These are phyloP conservation scores for Dermochelys coriacea DNA, from an alignment of 2,797 vertebrate species.

Conservation along the genomic window DNA sequence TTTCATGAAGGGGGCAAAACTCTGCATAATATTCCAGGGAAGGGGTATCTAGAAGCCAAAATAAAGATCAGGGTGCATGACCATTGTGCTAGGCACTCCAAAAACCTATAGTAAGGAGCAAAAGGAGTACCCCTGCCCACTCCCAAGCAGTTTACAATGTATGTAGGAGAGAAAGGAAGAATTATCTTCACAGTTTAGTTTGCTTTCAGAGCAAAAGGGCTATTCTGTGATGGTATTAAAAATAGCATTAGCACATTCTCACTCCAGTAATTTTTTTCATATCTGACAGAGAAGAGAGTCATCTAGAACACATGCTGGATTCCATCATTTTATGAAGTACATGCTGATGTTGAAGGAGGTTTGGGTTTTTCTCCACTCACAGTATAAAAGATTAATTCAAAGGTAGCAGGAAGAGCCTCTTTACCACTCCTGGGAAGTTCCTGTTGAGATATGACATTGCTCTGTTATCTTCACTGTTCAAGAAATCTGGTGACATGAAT, in stretches of 20 bases:
- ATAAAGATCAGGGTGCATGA: background rate
- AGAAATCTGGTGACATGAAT: background rate
- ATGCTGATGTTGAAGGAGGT: background rate
- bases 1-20: fast-evolving
- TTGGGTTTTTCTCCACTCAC: background rate
- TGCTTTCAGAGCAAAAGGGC: background rate
- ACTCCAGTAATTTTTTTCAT: background rate
- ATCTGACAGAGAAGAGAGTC: fast-evolving
- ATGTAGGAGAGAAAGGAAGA: background rate
- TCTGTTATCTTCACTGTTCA: background rate
- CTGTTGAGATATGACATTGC: background rate
- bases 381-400: background rate
- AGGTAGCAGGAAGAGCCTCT: background rate
- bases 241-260: background rate
- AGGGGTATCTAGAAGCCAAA: background rate
- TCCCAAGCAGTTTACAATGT: background rate
- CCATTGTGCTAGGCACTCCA: background rate
- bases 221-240: background rate
- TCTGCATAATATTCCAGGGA: background rate
- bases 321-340: fast-evolving
- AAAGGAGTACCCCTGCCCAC: background rate
- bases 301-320: fast-evolving
- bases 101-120: background rate
- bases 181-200: background rate
- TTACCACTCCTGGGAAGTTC: background rate